phyloP scores from a whole-genome alignment of 1,140 invertebrate species.

The Neodiprion virginianus region DNA sequence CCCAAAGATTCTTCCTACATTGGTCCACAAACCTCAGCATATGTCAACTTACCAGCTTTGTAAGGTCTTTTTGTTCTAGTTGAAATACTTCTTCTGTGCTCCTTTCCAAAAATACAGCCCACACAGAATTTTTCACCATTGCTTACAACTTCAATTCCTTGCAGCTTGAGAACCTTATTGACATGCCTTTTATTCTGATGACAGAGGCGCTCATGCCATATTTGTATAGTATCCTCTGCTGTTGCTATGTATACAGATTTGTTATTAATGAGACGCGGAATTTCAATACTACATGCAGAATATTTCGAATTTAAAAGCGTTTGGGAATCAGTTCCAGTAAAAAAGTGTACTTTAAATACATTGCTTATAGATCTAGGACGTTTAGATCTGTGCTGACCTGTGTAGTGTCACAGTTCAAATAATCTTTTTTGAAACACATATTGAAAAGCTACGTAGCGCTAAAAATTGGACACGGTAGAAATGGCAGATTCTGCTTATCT shows the following conservation, averaged over 20 bases:
- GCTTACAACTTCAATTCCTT: conserved; percentile 8
- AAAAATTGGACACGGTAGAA: background rate
- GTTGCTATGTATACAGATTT: conserved; percentile 18
- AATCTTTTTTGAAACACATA: conserved; percentile 27
- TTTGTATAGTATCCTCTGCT: conserved; percentile 7
- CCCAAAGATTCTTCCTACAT: conserved; percentile 36
- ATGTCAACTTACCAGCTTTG: conserved; percentile 29
- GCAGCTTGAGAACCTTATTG: conserved; percentile 10
- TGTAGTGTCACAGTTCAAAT: conserved; percentile 23
- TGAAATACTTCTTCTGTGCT: conserved; percentile 21
- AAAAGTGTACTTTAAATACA: conserved; percentile 26
- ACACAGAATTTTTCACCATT: conserved; percentile 27
- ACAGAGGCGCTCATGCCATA: conserved; percentile 24
- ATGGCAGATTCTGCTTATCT: conserved; percentile 21
- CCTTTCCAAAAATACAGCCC: conserved; percentile 33
- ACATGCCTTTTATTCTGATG: conserved; percentile 16
- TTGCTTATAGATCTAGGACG: conserved; percentile 18
- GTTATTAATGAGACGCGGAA: conserved; percentile 32
- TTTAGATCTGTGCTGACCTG: conserved; percentile 15
- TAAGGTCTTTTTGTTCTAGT: conserved; percentile 3
- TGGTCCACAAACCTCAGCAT: conserved; percentile 27
- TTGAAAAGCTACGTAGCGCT: background rate
- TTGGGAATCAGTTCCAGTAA: conserved; percentile 34
- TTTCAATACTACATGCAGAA: conserved; percentile 31
- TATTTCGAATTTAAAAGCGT: conserved; percentile 38